Percentiles rank a stretch among this genome's conserved stretches.
Conservation (phyloP, 1,140 invertebrate genomes). For the Aphelenchoides fujianensis region DNA sequence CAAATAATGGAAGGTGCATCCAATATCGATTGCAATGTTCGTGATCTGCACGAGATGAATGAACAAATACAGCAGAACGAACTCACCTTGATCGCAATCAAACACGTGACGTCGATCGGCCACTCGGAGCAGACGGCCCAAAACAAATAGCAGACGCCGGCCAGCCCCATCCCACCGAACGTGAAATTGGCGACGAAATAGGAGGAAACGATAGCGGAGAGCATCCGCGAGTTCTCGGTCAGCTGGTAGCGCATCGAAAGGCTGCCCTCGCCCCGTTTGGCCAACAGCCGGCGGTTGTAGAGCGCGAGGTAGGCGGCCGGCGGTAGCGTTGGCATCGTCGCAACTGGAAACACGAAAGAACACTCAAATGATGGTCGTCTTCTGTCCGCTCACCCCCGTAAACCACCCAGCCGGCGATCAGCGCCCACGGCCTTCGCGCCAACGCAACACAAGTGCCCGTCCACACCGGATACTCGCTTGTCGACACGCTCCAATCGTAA, state of each 20-base stretch:
- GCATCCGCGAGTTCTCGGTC: background rate
- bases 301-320: background rate
- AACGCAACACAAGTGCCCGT: background rate
- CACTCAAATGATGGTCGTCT: too few relatives aligned
- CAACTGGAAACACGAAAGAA: too few relatives aligned
- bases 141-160: background rate
- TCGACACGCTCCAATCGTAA: background rate
- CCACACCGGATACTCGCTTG: background rate
- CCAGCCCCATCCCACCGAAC: background rate
- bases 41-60: background rate
- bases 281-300: background rate
- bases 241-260: background rate
- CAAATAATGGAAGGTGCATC: background rate
- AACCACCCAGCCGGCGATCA: background rate
- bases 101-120: background rate
- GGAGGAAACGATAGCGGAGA: background rate
- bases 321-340: background rate
- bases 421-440: background rate
- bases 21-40: background rate
- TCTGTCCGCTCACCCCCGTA: too few relatives aligned
- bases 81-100: background rate
- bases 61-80: background rate
- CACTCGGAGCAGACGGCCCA: background rate
- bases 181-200: background rate
- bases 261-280: background rate